Conservation (phyloP, 2,113 vertebrate species). For the Neopipo cinnamomea region DNA sequence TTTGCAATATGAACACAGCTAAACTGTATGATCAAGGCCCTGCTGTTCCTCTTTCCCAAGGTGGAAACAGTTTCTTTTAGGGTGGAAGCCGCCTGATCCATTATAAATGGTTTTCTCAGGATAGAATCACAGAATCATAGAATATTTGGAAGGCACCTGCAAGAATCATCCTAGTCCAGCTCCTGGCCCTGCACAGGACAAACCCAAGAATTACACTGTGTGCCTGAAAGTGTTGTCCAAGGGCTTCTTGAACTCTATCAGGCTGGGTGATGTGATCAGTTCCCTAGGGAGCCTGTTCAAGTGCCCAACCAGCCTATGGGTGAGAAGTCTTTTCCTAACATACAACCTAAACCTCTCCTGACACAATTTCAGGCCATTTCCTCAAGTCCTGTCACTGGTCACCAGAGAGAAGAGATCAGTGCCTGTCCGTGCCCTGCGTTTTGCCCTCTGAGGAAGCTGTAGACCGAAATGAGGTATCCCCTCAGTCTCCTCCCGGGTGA, state of each 20-base stretch:
- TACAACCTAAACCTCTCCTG: not conserved
- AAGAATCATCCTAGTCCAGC: not conserved
- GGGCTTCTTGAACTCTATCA: not conserved
- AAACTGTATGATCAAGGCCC: not conserved
- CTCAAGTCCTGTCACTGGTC: not conserved
- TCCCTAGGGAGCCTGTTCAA: not conserved
- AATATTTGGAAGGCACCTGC: not conserved
- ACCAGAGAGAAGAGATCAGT: not conserved
- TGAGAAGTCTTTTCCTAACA: not conserved
- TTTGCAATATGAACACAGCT: not conserved
- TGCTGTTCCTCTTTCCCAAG: not conserved
- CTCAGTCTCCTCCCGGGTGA: not conserved
- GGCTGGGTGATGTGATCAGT: not conserved
- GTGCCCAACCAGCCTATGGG: rapidly evolving
- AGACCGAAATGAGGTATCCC: not conserved
- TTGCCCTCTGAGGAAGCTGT: too few relatives aligned
- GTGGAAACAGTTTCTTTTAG: not conserved
- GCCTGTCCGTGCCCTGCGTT: not conserved
- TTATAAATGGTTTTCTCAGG: not conserved
- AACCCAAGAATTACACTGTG: too few relatives aligned
- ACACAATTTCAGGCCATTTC: not conserved
- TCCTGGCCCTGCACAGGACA: not conserved
- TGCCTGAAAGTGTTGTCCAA: not conserved
- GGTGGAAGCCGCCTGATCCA: not conserved
- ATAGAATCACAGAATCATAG: not conserved